These are phyloP conservation scores for Lithobius niger DNA, from an alignment of 1,140 invertebrate species.

Conservation along the genomic window DNA sequence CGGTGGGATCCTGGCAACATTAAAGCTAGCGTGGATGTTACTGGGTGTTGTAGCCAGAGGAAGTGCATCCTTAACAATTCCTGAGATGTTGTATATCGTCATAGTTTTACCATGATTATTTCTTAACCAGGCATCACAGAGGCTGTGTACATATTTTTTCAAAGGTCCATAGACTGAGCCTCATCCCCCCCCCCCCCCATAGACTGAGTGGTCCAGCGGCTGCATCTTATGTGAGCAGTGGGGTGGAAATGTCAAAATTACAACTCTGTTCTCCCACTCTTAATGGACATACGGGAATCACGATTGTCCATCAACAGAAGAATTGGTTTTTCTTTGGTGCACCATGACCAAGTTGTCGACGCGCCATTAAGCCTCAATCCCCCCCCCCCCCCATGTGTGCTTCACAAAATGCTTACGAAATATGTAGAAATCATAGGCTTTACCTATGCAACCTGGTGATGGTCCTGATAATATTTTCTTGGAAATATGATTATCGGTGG, in stretches of 20 bases:
- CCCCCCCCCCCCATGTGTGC: too few species aligned
- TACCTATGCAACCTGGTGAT: conserved; percentile 18
- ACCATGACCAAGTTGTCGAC: too few species aligned
- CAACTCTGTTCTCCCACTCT: conserved; percentile 21
- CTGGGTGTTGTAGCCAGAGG: too few species aligned
- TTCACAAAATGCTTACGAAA: conserved; percentile 28
- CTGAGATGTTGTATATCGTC: conserved; percentile 35
- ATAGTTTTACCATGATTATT: conserved; percentile 35
- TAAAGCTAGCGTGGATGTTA: too few species aligned
- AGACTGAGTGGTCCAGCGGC: conserved; percentile 32
- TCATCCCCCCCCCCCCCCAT: too few species aligned
- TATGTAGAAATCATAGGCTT: conserved; percentile 17
- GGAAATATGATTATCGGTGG: conserved; percentile 12
- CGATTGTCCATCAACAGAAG: conserved; percentile 32
- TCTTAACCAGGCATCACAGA: conserved; percentile 36
- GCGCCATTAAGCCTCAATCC: too few species aligned
- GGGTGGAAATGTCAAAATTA: conserved; percentile 22
- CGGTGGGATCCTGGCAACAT: too few species aligned
- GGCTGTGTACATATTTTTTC: conserved; percentile 36
- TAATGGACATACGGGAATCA: conserved; percentile 23
- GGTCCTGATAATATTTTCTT: background rate
- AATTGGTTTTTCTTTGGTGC: conserved; percentile 18
- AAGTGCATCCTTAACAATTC: conserved; percentile 26
- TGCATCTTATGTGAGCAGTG: conserved; percentile 28
- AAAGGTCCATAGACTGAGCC: conserved; percentile 31